phyloP scores from a whole-genome alignment of 2,113 vertebrate genomes.

The Seriola quinqueradiata region DNA sequence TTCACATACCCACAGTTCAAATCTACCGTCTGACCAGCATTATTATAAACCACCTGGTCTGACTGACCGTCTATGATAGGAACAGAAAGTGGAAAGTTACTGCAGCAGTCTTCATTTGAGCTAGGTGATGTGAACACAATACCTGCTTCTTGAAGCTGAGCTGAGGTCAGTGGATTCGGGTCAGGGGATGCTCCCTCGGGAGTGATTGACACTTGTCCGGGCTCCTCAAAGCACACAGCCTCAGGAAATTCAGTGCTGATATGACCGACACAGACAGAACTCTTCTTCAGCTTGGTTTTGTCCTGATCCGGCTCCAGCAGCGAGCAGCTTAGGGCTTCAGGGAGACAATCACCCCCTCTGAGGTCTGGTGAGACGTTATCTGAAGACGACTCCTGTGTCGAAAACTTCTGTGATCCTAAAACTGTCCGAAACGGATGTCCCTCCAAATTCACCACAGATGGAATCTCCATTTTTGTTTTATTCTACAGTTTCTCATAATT shows the following conservation, averaged over 20 bases:
- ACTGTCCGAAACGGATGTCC: constrained; percentile 54
- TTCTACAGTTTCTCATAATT: constrained; percentile 73
- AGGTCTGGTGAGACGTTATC: constrained; percentile 39
- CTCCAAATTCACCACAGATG: constrained; percentile 62
- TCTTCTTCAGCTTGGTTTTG: constrained; percentile 9
- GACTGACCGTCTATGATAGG: constrained; percentile 13
- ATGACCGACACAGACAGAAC: neutral
- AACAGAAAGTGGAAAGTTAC: constrained; percentile 1
- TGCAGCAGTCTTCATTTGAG: constrained; percentile 11
- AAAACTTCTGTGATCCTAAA: constrained; percentile 50
- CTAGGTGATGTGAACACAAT: neutral
- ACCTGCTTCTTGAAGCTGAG: constrained; percentile 27
- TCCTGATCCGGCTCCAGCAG: neutral
- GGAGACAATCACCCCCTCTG: constrained; percentile 9
- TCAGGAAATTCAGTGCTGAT: neutral
- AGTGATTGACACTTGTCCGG: constrained; percentile 19
- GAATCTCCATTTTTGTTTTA: constrained; percentile 83
- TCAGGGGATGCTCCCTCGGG: neutral
- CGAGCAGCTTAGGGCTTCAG: constrained; percentile 18
- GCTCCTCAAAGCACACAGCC: constrained; percentile 6
- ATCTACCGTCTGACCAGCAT: neutral
- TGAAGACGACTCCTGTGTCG: constrained; percentile 14
- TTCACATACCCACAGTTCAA: constrained; percentile 15
- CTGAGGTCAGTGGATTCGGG: neutral
- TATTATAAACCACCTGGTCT: neutral